Conservation (phyloP, 2,797 vertebrate genomes). For the Sphenodon punctatus region DNA sequence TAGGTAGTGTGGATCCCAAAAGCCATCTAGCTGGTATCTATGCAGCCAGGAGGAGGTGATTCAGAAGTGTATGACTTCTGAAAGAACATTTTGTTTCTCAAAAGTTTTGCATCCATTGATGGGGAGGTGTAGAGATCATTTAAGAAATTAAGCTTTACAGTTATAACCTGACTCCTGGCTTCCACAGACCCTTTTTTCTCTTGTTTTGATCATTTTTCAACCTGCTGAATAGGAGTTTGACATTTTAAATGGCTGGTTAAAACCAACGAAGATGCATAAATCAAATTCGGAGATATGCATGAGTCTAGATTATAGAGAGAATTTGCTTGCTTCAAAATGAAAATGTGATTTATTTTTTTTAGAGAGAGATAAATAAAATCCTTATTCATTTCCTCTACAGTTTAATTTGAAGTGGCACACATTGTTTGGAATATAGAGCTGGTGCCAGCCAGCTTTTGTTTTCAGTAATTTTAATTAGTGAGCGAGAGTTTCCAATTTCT, state of each 20-base stretch:
- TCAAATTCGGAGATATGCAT: neutral
- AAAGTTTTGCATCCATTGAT: neutral
- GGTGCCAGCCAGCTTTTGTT: neutral
- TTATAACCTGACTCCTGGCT: neutral
- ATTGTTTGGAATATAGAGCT: neutral
- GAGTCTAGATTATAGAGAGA: neutral
- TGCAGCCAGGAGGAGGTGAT: no score
- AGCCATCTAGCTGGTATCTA: no score
- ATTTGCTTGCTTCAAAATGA: neutral
- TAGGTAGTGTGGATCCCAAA: no score
- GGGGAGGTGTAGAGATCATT: slow-evolving; percentile 2
- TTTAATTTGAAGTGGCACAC: neutral
- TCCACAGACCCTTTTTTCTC: neutral
- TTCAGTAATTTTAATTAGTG: neutral
- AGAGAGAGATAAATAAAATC: neutral
- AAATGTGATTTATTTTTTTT: neutral
- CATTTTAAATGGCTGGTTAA: neutral
- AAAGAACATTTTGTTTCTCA: neutral
- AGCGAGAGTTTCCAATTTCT: neutral
- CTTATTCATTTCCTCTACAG: neutral
- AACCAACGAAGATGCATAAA: neutral
- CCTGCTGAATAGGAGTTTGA: neutral
- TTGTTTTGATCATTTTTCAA: neutral
- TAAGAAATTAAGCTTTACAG: neutral
- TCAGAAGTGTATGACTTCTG: neutral